phyloP scores from a whole-genome alignment of 2,797 vertebrate species.

The Myotis findleyi region DNA sequence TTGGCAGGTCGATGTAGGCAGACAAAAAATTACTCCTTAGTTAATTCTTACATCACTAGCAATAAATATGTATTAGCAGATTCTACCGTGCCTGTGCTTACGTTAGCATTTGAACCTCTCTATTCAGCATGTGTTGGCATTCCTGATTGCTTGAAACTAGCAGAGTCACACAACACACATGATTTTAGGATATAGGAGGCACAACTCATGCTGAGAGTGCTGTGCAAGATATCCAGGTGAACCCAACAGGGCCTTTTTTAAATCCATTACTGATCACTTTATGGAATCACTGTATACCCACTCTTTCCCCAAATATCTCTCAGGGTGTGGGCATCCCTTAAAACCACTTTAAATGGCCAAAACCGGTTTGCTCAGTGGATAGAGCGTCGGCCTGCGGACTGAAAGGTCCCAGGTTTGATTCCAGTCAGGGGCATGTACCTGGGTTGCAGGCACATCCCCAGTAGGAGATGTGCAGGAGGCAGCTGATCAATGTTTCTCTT shows the following conservation, averaged over 20 bases:
- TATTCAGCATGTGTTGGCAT: not conserved
- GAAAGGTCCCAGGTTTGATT: too few relatives aligned
- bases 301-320: slow-evolving; percentile 34
- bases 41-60: not conserved
- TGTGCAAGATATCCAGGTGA: not conserved
- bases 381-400: too few relatives aligned
- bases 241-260: not conserved
- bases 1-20: not conserved
- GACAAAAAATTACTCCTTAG: not conserved
- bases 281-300: not conserved
- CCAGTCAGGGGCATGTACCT: too few relatives aligned
- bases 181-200: not conserved
- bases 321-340: slow-evolving; percentile 10
- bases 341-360: slow-evolving; percentile 15
- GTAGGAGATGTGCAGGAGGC: too few relatives aligned
- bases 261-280: not conserved
- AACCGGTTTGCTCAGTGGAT: too few relatives aligned
- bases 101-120: not conserved
- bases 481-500: too few relatives aligned
- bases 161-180: not conserved
- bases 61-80: not conserved
- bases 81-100: not conserved
- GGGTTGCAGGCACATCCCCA: too few relatives aligned
- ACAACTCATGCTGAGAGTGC: not conserved
- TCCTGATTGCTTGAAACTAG: not conserved